phyloP scores from a whole-genome alignment of 2,888 invertebrate species.

The Nudaria mundana region DNA sequence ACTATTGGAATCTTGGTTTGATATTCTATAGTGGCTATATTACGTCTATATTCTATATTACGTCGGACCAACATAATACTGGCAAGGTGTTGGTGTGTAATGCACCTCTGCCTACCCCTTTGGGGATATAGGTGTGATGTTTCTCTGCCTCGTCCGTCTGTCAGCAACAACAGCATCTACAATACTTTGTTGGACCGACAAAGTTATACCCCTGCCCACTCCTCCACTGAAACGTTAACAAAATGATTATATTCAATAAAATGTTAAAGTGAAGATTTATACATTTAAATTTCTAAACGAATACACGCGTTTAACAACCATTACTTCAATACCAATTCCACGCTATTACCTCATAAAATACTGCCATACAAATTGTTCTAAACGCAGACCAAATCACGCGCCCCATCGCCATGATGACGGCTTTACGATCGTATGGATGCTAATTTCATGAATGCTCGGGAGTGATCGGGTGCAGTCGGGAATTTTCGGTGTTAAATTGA shows the following conservation, averaged over 20 bases:
- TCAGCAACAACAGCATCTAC: not conserved
- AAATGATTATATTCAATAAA: too few relatives aligned
- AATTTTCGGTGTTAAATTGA: constrained; percentile 9
- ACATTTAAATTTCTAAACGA: not conserved
- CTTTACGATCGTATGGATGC: constrained; percentile 45
- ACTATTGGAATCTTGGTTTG: too few relatives aligned
- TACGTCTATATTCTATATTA: too few relatives aligned
- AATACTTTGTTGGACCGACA: not conserved
- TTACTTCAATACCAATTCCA: not conserved
- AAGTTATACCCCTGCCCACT: too few relatives aligned
- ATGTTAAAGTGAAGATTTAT: not conserved
- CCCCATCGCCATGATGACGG: constrained; percentile 45
- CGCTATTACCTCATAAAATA: constrained; percentile 27
- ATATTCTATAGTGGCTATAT: not conserved
- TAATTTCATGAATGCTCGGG: constrained; percentile 39
- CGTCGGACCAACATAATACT: too few relatives aligned
- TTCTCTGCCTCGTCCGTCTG: too few relatives aligned
- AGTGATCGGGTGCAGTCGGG: constrained; percentile 26
- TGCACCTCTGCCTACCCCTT: too few relatives aligned
- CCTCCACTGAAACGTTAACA: too few relatives aligned
- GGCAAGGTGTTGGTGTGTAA: too few relatives aligned
- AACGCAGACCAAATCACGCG: constrained; percentile 40
- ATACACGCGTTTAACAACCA: not conserved
- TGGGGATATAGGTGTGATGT: too few relatives aligned
- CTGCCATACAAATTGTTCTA: constrained; percentile 36